Percentiles rank a stretch among this genome's conserved stretches.
Evolutionary conservation across 1,140 invertebrate genomes (phyloP).

Genomic region (Cepaea nemoralis): DNA sequence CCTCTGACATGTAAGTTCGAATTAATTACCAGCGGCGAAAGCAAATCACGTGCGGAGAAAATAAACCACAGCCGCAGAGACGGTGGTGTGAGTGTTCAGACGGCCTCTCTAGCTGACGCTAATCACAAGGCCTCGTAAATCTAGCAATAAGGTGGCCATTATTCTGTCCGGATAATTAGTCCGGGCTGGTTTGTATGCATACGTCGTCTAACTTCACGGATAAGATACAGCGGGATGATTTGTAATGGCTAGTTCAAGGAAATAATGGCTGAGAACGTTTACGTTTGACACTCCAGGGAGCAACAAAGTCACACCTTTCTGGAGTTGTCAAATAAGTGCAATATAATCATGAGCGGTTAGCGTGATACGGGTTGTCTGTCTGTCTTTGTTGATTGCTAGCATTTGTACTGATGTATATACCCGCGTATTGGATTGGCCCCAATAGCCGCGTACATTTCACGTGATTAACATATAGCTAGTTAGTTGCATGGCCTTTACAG

Average conservation of each 20-base stretch:
- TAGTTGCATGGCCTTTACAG: too few relatives aligned
- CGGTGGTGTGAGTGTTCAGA: neutral
- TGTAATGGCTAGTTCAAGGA: neutral
- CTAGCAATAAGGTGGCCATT: conserved; percentile 19
- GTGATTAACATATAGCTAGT: too few relatives aligned
- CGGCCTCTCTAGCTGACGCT: conserved; percentile 2
- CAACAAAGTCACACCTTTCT: neutral
- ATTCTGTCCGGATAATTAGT: conserved; percentile 24
- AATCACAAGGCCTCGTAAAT: conserved; percentile 18
- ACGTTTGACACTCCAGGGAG: too few relatives aligned
- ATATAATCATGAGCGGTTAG: too few relatives aligned
- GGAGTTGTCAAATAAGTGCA: too few relatives aligned
- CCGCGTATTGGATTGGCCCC: too few relatives aligned
- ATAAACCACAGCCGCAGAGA: neutral
- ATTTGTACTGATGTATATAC: too few relatives aligned
- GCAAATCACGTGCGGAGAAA: conserved; percentile 13
- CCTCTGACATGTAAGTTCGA: conserved; percentile 13
- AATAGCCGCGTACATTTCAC: too few relatives aligned
- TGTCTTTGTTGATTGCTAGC: too few relatives aligned
- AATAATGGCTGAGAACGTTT: neutral
- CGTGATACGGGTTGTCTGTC: too few relatives aligned
- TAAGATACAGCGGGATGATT: neutral
- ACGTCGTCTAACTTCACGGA: neutral
- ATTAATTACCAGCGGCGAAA: conserved; percentile 10
- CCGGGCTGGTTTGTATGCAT: neutral